These are phyloP conservation scores for Carassius carassius DNA, from an alignment of 2,113 vertebrate genomes.

Conservation along the genomic window DNA sequence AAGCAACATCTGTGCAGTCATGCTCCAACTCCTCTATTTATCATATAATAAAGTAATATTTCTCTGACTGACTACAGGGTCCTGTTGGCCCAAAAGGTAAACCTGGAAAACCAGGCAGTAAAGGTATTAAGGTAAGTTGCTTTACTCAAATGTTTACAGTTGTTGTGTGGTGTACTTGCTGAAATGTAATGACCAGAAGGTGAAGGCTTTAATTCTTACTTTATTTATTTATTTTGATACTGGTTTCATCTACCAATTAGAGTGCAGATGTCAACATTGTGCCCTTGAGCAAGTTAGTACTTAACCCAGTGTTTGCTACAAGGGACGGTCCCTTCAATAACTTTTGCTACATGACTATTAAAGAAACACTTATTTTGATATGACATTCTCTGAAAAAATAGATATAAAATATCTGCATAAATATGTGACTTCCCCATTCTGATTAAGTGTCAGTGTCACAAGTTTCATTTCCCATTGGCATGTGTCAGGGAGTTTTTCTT, in stretches of 20 bases:
- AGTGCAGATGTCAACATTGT: background rate
- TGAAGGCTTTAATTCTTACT: background rate
- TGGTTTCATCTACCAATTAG: too few relatives aligned
- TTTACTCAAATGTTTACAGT: background rate
- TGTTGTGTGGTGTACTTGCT: background rate
- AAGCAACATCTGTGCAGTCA: background rate
- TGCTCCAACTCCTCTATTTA: background rate
- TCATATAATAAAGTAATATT: background rate
- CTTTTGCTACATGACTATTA: background rate
- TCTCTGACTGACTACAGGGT: constrained; percentile 64
- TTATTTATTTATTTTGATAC: too few relatives aligned
- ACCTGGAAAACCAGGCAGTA: constrained; percentile 61
- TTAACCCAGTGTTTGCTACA: background rate
- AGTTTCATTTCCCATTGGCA: constrained; percentile 14
- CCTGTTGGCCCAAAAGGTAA: constrained; percentile 57
- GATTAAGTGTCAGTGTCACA: background rate
- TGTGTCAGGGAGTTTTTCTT: background rate
- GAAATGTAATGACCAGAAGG: background rate
- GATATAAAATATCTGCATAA: background rate
- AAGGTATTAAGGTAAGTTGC: constrained; percentile 70
- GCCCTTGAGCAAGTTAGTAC: too few relatives aligned
- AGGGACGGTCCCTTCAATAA: background rate
- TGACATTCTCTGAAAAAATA: background rate
- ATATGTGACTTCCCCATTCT: background rate
- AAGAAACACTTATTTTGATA: background rate